Evolutionary conservation across 2,113 vertebrate genomes (phyloP).

Genomic region (Fulica atra): DNA sequence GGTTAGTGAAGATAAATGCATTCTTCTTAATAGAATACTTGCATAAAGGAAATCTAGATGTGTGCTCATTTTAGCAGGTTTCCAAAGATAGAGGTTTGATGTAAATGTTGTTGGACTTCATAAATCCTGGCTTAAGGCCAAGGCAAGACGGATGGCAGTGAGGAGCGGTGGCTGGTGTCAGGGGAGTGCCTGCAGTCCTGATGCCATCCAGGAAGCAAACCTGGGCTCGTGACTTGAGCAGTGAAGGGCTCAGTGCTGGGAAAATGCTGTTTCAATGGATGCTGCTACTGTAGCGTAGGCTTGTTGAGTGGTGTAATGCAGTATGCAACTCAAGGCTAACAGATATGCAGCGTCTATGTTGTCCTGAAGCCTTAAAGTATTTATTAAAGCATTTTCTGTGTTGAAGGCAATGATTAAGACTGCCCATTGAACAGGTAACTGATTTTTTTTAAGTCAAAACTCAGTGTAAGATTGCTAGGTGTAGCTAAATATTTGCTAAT

Average conservation of each 20-base stretch:
- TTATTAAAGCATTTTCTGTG: background rate
- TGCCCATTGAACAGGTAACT: background rate
- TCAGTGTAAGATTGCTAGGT: background rate
- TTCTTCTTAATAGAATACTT: background rate
- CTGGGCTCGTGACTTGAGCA: background rate
- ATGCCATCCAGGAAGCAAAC: background rate
- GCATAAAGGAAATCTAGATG: background rate
- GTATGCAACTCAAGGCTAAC: background rate
- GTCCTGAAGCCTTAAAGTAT: background rate
- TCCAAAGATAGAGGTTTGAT: background rate
- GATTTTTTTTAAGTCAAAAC: background rate
- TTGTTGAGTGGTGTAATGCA: background rate
- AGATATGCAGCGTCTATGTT: rapidly evolving
- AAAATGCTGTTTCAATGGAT: background rate
- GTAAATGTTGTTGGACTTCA: background rate
- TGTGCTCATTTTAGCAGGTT: background rate
- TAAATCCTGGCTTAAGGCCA: background rate
- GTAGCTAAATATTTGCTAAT: background rate
- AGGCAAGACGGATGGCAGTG: background rate
- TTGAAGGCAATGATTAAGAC: background rate
- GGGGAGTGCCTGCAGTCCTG: background rate
- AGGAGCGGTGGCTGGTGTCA: background rate
- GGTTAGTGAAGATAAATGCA: background rate
- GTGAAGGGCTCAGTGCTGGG: background rate
- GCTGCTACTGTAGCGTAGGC: background rate